Base-by-base conservation (phyloP, 2,888 invertebrate genomes). In the Aleiodes alternator region DNA sequence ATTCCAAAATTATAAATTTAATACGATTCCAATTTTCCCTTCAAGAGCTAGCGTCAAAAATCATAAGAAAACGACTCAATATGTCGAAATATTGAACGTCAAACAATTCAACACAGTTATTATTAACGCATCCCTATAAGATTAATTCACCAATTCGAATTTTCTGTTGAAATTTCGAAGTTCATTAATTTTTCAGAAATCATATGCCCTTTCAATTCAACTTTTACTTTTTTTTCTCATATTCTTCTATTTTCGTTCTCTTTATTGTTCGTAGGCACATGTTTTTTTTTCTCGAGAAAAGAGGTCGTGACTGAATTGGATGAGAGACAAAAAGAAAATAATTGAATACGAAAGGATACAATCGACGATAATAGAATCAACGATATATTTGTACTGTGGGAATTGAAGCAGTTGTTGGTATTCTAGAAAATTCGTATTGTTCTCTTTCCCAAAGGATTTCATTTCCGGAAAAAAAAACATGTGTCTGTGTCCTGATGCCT, bases 331-430 rank as follows among this genome's bases (percentile, higher is more conserved):
- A 14, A 61, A 59, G 12, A 50, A 29, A 57, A 50, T 48, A 72
- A 31, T 48, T 29, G 29, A 50, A 72, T 59, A 11, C 29, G 56
- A 29, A 72, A 61, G 59, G 31, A 72, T 57, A 43, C 48, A 59
- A 29, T 72, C 34, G 14, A 59, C 48, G 23, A 61, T 34, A 72
- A 72, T 68, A 68, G 68, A 68, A 51, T 68, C 31, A 50, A 29
- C 23, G 68, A 68, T 68, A 51, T 68, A 68, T 68, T 31, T 51
- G 50, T 29, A 51, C 51, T 68, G 68, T 68, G 50, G 53, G 34
- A 68, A 68, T 68, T 29, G 68, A 29, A 68, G 16, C 48, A 34
- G 51, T 50, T 51, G 31, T 23, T 23, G 68, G 29, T 31, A 68
- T 51, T 31, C 50, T 51, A 31, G 34, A n/a, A 61, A 51, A 51